These are phyloP conservation scores for Peribatodes rhomboidaria DNA, from an alignment of 2,888 invertebrate genomes.

Conservation along the genomic window DNA sequence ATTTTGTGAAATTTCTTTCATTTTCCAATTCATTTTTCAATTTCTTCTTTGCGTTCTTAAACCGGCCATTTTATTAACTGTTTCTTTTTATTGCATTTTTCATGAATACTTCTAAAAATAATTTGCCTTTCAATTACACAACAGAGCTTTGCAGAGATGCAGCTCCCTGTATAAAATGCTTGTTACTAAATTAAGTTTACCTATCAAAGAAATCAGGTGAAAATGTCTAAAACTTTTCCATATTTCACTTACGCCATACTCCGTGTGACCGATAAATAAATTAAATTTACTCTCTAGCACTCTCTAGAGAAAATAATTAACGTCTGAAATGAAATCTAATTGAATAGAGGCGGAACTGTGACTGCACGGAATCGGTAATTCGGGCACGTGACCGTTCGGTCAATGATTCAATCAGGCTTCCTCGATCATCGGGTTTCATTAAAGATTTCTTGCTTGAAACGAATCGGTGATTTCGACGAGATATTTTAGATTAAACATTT, in stretches of 20 bases:
- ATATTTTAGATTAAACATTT: background rate
- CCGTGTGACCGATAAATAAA: constrained; percentile 12
- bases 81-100: too few species aligned
- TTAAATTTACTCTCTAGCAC: background rate
- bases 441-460: constrained; percentile 2
- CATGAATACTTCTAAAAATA: too few species aligned
- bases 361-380: constrained; percentile 30
- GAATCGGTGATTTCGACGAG: background rate
- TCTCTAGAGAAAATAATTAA: constrained; percentile 21
- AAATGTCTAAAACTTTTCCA: background rate
- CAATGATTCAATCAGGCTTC: constrained; percentile 31
- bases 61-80: too few species aligned
- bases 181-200: too few species aligned
- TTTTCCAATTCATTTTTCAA: too few species aligned
- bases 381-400: constrained; percentile 23
- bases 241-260: background rate
- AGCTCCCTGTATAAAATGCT: too few species aligned
- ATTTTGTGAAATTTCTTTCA: too few species aligned
- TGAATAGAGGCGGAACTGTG: constrained; percentile 21
- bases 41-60: too few species aligned
- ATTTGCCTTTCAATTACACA: too few species aligned
- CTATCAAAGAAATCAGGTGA: too few species aligned
- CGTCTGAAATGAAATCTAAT: constrained; percentile 31
- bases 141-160: too few species aligned
- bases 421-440: constrained; percentile 18